phyloP scores from a whole-genome alignment of 1,140 invertebrate genomes.

The Chrysomallon squamiferum region DNA sequence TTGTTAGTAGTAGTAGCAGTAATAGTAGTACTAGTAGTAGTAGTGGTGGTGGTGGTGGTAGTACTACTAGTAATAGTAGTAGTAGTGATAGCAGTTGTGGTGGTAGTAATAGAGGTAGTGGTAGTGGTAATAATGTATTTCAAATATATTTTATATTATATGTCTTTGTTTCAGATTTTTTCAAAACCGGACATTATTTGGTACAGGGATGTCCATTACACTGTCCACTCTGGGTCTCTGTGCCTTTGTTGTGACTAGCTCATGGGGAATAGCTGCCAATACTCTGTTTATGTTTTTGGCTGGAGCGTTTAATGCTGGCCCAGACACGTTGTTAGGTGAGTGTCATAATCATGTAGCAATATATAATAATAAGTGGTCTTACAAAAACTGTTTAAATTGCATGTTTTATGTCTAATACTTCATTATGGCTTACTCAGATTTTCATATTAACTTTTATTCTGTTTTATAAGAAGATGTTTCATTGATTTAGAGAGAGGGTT shows the following conservation, averaged over 20 bases:
- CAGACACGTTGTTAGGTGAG: slow-evolving; percentile 66
- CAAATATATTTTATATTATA: too few relatives aligned
- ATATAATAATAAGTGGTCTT: not conserved
- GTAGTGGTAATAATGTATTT: too few relatives aligned
- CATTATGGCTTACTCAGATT: not conserved
- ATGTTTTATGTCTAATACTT: not conserved
- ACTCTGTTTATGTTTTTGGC: slow-evolving; percentile 64
- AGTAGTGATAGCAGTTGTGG: too few relatives aligned
- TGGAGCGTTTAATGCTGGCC: slow-evolving; percentile 66
- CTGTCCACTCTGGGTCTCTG: slow-evolving; percentile 61
- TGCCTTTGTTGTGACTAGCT: slow-evolving; percentile 63
- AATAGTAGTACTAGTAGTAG: too few relatives aligned
- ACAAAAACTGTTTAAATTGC: not conserved
- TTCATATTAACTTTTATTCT: not conserved
- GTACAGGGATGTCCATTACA: slow-evolving; percentile 60
- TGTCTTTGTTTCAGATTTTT: slow-evolving; percentile 61
- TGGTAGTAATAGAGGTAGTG: too few relatives aligned
- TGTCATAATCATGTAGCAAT: not conserved
- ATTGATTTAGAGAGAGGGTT: too few relatives aligned
- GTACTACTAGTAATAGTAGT: too few relatives aligned
- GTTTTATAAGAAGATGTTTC: too few relatives aligned
- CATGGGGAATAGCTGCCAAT: slow-evolving; percentile 63
- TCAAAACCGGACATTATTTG: slow-evolving; percentile 59
- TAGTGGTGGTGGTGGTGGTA: too few relatives aligned
- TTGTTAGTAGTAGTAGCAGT: too few relatives aligned